phyloP scores from a whole-genome alignment of 2,113 vertebrate species.

The Climacteris rufus region DNA sequence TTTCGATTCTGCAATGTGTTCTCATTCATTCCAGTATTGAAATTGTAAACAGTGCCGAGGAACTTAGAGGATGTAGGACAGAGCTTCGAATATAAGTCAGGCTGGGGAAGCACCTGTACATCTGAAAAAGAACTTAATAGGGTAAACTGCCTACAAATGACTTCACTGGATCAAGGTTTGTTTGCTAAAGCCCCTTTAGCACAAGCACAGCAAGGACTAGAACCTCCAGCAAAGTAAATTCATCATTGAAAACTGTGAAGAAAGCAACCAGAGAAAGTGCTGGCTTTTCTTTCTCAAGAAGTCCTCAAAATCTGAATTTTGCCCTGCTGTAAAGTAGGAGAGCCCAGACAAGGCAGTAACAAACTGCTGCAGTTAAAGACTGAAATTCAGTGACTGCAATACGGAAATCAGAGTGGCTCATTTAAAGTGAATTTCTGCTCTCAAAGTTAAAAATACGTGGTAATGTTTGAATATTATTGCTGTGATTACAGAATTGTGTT shows the following conservation, averaged over 20 bases:
- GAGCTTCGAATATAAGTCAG: background rate
- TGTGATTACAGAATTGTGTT: background rate
- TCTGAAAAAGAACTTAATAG: background rate
- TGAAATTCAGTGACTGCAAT: accelerated
- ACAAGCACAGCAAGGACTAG: background rate
- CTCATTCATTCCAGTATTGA: background rate
- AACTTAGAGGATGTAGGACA: background rate
- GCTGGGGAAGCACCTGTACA: background rate
- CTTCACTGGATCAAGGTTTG: background rate
- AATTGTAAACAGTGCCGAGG: background rate
- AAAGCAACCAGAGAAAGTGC: background rate
- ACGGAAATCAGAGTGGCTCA: background rate
- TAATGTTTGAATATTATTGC: background rate
- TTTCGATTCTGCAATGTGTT: background rate
- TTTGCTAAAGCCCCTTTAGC: background rate
- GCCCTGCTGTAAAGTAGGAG: background rate
- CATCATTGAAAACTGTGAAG: background rate
- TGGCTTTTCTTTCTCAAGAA: background rate
- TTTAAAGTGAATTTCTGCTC: background rate
- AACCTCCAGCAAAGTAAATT: background rate
- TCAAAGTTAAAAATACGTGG: background rate
- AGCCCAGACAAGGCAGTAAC: background rate
- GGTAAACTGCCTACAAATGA: background rate
- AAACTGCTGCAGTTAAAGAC: background rate
- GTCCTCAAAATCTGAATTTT: background rate